Percentiles rank a stretch among this genome's conserved stretches.
Evolutionary conservation across 2,113 vertebrate species (phyloP).

Genomic region (Chlamydotis undulata): DNA sequence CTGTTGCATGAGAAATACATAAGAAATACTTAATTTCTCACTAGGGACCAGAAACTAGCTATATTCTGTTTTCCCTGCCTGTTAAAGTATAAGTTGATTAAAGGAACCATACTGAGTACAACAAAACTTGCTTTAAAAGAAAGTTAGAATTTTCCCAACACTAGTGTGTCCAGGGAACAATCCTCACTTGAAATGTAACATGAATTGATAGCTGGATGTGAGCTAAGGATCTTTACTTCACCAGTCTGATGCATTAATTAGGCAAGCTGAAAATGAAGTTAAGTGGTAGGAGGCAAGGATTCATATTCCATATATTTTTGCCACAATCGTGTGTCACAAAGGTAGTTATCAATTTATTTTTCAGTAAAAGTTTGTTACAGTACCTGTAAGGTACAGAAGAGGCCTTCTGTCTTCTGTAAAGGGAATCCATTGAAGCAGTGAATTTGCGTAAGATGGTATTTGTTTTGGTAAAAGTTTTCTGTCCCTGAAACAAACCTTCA

Average conservation of each 20-base stretch:
- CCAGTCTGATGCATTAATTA: neutral
- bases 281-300: neutral
- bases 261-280: neutral
- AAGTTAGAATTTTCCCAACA: neutral
- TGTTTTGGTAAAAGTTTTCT: neutral
- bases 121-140: neutral
- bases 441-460: neutral
- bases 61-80: neutral
- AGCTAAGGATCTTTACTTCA: neutral
- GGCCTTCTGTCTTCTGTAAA: neutral
- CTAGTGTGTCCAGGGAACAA: neutral
- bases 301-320: neutral
- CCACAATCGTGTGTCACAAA: neutral
- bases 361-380: neutral
- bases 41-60: neutral
- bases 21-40: neutral
- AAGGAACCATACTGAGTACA: neutral
- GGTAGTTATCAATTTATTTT: neutral
- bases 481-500: neutral
- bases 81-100: neutral
- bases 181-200: neutral
- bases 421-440: neutral
- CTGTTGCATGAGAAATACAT: neutral
- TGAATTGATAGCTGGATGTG: neutral
- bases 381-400: neutral